These are phyloP conservation scores for Sarcophaga variegata DNA, from an alignment of 2,888 invertebrate species.

Conservation along the genomic window DNA sequence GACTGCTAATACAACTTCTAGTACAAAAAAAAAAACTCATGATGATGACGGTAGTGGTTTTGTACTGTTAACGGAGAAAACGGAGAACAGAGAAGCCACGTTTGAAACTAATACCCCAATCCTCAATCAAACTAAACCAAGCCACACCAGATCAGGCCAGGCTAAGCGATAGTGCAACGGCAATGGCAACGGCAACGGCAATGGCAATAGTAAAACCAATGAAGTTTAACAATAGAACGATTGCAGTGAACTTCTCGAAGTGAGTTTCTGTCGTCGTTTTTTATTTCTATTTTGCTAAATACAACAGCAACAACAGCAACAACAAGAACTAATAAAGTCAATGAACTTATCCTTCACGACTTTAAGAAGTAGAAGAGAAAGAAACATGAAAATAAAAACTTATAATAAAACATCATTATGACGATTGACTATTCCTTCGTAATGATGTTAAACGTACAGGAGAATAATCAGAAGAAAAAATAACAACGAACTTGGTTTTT, in stretches of 20 bases:
- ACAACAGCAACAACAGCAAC: constrained; percentile 51
- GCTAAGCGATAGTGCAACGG: neutral
- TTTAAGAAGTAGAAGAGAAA: constrained; percentile 40
- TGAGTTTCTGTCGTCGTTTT: neutral
- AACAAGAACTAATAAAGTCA: constrained; percentile 59
- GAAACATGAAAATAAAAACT: constrained; percentile 10
- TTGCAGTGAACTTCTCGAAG: constrained; percentile 67
- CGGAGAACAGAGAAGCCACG: neutral
- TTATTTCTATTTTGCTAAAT: constrained; percentile 62
- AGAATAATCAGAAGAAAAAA: constrained; percentile 15
- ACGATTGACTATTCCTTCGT: constrained; percentile 64
- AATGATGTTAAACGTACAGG: constrained; percentile 29
- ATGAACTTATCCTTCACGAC: constrained; percentile 73
- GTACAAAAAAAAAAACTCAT: too few species aligned
- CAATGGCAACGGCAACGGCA: neutral
- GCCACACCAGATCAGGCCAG: constrained; percentile 42
- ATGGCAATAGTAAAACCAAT: constrained; percentile 48
- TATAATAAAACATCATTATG: constrained; percentile 49
- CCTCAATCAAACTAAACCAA: constrained; percentile 28
- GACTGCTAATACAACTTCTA: constrained; percentile 9
- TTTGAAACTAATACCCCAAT: constrained; percentile 18
- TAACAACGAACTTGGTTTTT: constrained; percentile 60
- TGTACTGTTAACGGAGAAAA: constrained; percentile 12
- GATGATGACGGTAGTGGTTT: constrained; percentile 55
- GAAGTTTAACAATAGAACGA: constrained; percentile 69